Evolutionary conservation across 2,113 vertebrate species (phyloP).

Genomic region (Macrotus californicus): DNA sequence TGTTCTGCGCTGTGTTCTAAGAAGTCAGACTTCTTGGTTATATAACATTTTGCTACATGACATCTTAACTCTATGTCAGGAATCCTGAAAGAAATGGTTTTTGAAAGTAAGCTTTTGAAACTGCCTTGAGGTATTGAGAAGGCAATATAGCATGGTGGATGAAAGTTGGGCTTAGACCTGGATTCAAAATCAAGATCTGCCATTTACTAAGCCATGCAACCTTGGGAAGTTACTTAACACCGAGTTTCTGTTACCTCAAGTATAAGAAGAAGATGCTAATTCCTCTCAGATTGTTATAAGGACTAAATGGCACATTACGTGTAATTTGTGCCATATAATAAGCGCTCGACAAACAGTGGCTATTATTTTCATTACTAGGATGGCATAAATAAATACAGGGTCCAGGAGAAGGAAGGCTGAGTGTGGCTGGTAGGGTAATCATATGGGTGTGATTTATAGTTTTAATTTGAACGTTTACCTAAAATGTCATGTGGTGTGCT

Average conservation of each 20-base stretch:
- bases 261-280: not conserved
- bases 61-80: not conserved
- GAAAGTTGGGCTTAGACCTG: not conserved
- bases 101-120: slow-evolving; percentile 8
- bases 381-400: not conserved
- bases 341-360: not conserved
- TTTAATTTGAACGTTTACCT: no score
- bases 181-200: not conserved
- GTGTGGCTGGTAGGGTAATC: no score
- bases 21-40: not conserved
- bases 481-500: no score
- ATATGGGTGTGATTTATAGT: no score
- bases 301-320: not conserved
- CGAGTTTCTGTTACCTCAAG: not conserved
- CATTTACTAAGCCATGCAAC: not conserved
- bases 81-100: not conserved
- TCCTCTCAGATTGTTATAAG: not conserved
- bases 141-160: not conserved
- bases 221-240: not conserved
- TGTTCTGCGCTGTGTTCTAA: not conserved
- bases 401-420: no score
- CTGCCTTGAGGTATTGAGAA: not conserved
- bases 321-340: not conserved
- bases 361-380: slow-evolving; percentile 8
- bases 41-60: not conserved